phyloP scores from a whole-genome alignment of 2,888 invertebrate genomes.

The Nomada goodeniana region DNA sequence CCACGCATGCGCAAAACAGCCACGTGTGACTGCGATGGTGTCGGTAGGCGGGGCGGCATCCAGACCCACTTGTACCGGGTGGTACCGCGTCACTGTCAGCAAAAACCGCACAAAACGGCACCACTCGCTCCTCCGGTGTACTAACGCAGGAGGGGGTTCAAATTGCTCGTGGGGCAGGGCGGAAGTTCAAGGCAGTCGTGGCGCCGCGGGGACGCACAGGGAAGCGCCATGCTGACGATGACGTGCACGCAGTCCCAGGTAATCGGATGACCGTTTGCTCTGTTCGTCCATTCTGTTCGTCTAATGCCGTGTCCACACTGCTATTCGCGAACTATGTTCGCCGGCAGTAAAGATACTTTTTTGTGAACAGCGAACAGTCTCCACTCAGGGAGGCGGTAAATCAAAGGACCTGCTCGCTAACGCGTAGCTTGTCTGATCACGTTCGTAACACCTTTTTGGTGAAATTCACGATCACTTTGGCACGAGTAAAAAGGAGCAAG shows the following conservation, averaged over 20 bases:
- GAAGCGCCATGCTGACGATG: slow-evolving; percentile 59
- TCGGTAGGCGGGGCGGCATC: slow-evolving; percentile 63
- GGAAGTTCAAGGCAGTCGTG: slow-evolving; percentile 34
- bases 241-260: slow-evolving; percentile 50
- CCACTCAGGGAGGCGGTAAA: no score
- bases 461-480: no score
- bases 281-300: background rate
- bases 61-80: slow-evolving; percentile 62
- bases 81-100: slow-evolving; percentile 63
- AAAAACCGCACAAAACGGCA: slow-evolving; percentile 65
- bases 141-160: slow-evolving; percentile 28
- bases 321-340: no score
- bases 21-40: slow-evolving; percentile 62
- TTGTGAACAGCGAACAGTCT: no score
- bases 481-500: no score
- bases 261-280: slow-evolving; percentile 47
- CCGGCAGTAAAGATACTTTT: no score
- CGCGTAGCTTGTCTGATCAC: no score
- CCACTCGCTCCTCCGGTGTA: slow-evolving; percentile 52
- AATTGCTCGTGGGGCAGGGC: slow-evolving; percentile 35
- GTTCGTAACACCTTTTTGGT: no score
- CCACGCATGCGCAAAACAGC: slow-evolving; percentile 60
- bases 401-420: no score
- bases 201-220: slow-evolving; percentile 38
- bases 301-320: no score